Conservation (phyloP, 2,888 invertebrate species). For the Apodemia duryi region DNA sequence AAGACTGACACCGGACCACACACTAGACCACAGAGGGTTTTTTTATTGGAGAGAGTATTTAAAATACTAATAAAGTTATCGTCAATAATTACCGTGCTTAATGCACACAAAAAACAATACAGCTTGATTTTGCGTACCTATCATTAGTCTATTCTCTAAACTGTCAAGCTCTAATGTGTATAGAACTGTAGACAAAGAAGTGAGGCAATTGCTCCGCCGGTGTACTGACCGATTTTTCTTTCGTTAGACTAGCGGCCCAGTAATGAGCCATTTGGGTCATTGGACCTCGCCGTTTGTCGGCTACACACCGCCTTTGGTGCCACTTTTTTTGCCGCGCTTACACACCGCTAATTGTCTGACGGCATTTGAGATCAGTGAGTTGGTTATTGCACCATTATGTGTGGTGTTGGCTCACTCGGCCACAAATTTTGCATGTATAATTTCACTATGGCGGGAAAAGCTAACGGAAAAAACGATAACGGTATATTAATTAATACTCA, state of each 20-base stretch:
- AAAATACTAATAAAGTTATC: neutral
- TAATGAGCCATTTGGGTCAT: slow-evolving; percentile 74
- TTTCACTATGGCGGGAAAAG: slow-evolving; percentile 28
- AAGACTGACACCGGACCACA: too few relatives aligned
- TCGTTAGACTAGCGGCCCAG: slow-evolving; percentile 64
- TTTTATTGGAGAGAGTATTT: neutral
- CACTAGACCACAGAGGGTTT: neutral
- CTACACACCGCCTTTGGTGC: slow-evolving; percentile 47
- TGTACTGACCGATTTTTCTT: slow-evolving; percentile 65
- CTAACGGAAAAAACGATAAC: slow-evolving; percentile 27
- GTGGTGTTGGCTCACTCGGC: slow-evolving; percentile 26
- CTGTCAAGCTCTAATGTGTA: slow-evolving; percentile 26
- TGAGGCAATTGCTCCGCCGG: slow-evolving; percentile 38
- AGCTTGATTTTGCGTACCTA: neutral
- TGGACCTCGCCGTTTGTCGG: slow-evolving; percentile 72
- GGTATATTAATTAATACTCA: neutral
- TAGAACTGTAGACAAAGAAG: slow-evolving; percentile 31
- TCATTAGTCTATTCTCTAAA: slow-evolving; percentile 7
- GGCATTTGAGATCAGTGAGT: slow-evolving; percentile 48
- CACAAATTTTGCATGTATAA: slow-evolving; percentile 32
- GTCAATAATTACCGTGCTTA: neutral
- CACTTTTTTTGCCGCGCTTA: slow-evolving; percentile 39
- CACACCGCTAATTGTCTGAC: slow-evolving; percentile 53
- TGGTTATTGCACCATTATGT: slow-evolving; percentile 36
- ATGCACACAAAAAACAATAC: neutral